These are phyloP conservation scores for Philonicus albiceps DNA, from an alignment of 2,888 invertebrate genomes.

Conservation along the genomic window DNA sequence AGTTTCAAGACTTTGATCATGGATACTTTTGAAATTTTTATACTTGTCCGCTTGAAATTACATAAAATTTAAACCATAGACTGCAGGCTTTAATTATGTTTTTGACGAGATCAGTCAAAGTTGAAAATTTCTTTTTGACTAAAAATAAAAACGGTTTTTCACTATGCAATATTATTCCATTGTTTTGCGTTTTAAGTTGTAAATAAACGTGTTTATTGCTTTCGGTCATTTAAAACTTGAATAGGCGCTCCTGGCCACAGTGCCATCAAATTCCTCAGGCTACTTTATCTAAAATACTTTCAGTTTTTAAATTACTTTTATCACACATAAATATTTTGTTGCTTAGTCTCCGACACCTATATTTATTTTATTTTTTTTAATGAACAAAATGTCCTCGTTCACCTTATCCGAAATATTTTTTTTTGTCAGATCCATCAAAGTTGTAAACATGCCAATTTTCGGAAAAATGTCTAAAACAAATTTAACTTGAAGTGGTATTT, in stretches of 20 bases:
- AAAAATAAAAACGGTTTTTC: not conserved
- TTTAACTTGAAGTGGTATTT: not conserved
- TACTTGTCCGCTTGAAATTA: not conserved
- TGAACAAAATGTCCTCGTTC: not conserved
- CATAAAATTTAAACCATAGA: not conserved
- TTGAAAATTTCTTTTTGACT: not conserved
- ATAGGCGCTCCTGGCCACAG: not conserved
- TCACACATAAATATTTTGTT: not conserved
- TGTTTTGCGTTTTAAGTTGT: not conserved
- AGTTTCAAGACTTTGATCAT: not conserved
- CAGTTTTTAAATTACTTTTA: not conserved
- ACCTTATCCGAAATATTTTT: not conserved
- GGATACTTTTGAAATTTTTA: not conserved
- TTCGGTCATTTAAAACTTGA: not conserved
- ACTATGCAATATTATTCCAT: not conserved
- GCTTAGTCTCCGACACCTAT: not conserved
- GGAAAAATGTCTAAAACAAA: not conserved
- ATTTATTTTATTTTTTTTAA: not conserved
- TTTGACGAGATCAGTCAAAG: not conserved
- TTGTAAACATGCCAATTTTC: conserved; percentile 6
- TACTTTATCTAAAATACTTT: not conserved
- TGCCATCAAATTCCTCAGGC: not conserved
- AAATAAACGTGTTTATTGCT: not conserved
- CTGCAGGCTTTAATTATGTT: not conserved
- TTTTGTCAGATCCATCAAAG: not conserved